Evolutionary conservation across 2,888 invertebrate genomes (phyloP), one percentile per base, ranked within the genome.

Genomic region (Zootermopsis nevadensis): DNA sequence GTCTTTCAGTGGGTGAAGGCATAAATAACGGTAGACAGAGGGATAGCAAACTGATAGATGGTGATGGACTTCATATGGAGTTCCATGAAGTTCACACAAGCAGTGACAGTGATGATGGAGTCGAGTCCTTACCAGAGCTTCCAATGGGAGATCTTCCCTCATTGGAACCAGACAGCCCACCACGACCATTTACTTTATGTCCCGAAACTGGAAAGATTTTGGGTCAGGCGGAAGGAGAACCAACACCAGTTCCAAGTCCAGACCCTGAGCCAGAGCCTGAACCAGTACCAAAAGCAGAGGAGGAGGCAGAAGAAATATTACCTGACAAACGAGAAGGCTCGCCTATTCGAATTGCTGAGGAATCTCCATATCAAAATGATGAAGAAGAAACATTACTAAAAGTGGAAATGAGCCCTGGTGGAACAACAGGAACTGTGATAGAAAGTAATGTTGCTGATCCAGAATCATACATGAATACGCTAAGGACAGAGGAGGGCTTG

Each of bases 131-230:
- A 27, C 83, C 84, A 10, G 85, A 82, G 53, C 72, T 83, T n/a
- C 82, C 82, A 60, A 81, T 85, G 82, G 83, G 77, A 66, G 83
- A 85, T 33, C 87, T 91, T 84, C 92, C 92, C 84, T 88, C 93
- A 72, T 89, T 93, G 24, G 90, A 90, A 85, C 92, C 92, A 0
- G 91, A 91, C n/a, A 93, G 93, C 87, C 95, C 94, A 31, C 93
- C 93, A 19, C 91, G 93, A 84, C 93, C 93, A 82, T 93, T 95
- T 82, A 94, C 94, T 76, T 90, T 96, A 85, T 95, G 95, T 87
- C 94, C 94, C 0, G 89, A 92, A 27, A 94, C 94, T 2, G 94
- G 94, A 82, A 89, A 90, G 86, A 88, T 90, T 80, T 86, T 90
- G 84, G 92, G 93, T 85, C 91, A 93, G 86, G 93, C 93, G 2